These are phyloP conservation scores for Drosophila pseudotalamancana DNA, from an alignment of 2,888 invertebrate genomes.

Conservation along the genomic window DNA sequence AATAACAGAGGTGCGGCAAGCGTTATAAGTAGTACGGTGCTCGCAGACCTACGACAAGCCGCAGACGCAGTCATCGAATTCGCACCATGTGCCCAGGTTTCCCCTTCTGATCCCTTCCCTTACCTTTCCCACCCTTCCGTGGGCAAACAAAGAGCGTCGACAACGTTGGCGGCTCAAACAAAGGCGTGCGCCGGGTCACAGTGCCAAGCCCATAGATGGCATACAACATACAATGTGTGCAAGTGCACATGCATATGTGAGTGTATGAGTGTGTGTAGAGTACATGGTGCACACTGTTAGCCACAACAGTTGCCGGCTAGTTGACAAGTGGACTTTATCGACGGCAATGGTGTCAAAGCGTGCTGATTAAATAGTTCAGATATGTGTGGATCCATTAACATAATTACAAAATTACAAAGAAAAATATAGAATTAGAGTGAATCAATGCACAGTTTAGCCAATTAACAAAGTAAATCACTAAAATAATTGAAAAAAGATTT, in stretches of 20 bases:
- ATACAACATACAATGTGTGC: constrained; percentile 16
- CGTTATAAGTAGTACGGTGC: constrained; percentile 6
- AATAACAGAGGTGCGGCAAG: constrained; percentile 1
- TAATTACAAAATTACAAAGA: constrained; percentile 4
- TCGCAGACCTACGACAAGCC: constrained; percentile 44
- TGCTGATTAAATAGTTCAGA: constrained; percentile 5
- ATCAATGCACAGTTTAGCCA: neutral
- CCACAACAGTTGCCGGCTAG: constrained; percentile 39
- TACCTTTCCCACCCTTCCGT: constrained; percentile 7
- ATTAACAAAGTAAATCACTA: neutral
- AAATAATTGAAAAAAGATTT: neutral
- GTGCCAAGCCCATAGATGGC: constrained; percentile 32
- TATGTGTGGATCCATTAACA: constrained; percentile 5
- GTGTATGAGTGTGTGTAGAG: neutral
- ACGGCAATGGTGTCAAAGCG: constrained; percentile 21
- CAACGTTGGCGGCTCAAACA: constrained; percentile 48
- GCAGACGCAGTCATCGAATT: constrained; percentile 58
- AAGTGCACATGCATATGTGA: neutral
- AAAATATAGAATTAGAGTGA: neutral
- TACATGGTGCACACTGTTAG: constrained; percentile 10
- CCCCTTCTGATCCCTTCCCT: neutral
- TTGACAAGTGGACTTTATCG: constrained; percentile 28
- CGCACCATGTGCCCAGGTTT: constrained; percentile 27
- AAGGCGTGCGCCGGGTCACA: constrained; percentile 36
- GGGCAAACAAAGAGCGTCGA: constrained; percentile 35